Evolutionary conservation across 2,113 vertebrate species (phyloP).

Genomic region (Xenopus tropicalis): UCB_Xtro_10.0 CM004447.2:10178001-10178500

Average conservation of each 20-base stretch:
- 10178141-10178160: too few species aligned
- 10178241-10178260: slow-evolving; percentile 56
- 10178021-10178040: too few species aligned
- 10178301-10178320: slow-evolving; percentile 60
- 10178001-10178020: too few species aligned
- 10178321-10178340: slow-evolving; percentile 65
- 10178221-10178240: slow-evolving; percentile 60
- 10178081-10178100: too few species aligned
- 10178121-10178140: too few species aligned
- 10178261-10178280: slow-evolving; percentile 60
- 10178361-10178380: slow-evolving; percentile 74
- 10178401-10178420: slow-evolving; percentile 75
- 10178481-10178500: slow-evolving; percentile 96
- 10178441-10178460: slow-evolving; percentile 90
- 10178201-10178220: not conserved
- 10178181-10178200: not conserved
- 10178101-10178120: too few species aligned
- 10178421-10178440: slow-evolving; percentile 80
- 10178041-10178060: too few species aligned
- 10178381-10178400: slow-evolving; percentile 55
- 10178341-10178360: slow-evolving; percentile 66
- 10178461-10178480: slow-evolving; percentile 89
- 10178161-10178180: too few species aligned
- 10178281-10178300: slow-evolving; percentile 68
- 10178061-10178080: too few species aligned